Evolutionary conservation across 2,888 invertebrate species (phyloP), one percentile per base, ranked within the genome.

Genomic region (Sinohyriopsis cumingii): DNA sequence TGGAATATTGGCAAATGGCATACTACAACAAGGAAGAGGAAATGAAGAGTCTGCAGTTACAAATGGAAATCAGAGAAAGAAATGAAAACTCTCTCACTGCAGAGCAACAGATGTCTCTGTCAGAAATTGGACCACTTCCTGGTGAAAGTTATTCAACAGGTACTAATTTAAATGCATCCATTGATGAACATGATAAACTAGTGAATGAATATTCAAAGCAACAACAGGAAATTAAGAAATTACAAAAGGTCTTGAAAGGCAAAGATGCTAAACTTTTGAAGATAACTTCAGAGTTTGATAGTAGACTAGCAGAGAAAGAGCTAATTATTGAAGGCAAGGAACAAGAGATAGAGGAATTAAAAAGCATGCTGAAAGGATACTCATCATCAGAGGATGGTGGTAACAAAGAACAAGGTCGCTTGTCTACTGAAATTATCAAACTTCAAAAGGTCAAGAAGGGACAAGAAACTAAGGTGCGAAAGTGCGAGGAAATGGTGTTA

Each of bases 181-280:
- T n/a, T n/a, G 33, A 1, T 12, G 19, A 61, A 61, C 28, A 55
- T 18, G 6, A 64, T 55, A 22, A 18, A 55, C 19, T 24, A 15
- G 24, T 28, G 24, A 33, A 61, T 25, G 80, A 78, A 67, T 75
- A 73, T 69, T 75, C 73, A 28, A 69, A 69, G 62, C 24, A 79
- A 19, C 56, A 73, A 55, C 62, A 69, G 25, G 80, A 81, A 57
- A 59, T 73, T 63, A 60, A 73, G 61, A 85, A 82, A 75, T 64
- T 79, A 5, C 71, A 82, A 33, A 83, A 81, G 68, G 76, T 82
- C 24, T 78, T 78, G 60, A 83, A 82, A 73, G 82, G 82, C 2
- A 80, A 76, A 67, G 74, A 82, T 60, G 75, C 78, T 12, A 78
- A 80, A 60, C 62, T 79, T 25, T 81, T 79, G 68, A 81, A 82